These are phyloP conservation scores for Cuniculus paca DNA, from an alignment of 2,797 vertebrate species.

Conservation along the genomic window DNA sequence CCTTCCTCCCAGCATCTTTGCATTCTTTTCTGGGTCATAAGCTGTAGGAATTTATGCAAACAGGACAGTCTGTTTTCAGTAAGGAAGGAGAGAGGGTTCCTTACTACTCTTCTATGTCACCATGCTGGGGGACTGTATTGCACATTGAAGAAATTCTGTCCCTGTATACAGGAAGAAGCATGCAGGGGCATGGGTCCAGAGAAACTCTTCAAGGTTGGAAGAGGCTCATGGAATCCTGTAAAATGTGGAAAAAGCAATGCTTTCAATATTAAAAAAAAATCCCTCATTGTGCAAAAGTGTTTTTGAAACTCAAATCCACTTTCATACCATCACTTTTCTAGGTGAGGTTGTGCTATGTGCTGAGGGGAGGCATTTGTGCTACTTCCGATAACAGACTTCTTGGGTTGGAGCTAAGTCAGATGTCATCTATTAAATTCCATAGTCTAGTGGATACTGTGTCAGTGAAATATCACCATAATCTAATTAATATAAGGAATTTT, in stretches of 20 bases:
- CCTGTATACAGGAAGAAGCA: not conserved
- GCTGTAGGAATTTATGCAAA: conserved; percentile 2
- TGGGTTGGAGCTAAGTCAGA: conserved; percentile 52
- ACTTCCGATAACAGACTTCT: conserved; percentile 45
- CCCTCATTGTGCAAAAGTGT: not conserved
- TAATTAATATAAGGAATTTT: conserved; percentile 63
- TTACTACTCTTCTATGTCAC: not conserved
- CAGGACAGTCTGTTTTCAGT: not conserved
- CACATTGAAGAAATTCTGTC: not conserved
- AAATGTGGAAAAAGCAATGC: not conserved
- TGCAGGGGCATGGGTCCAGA: not conserved
- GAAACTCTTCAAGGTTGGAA: not conserved
- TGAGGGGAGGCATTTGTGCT: not conserved
- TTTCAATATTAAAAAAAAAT: not conserved
- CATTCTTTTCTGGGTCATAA: not conserved
- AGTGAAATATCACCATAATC: conserved; percentile 62
- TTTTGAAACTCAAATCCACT: not conserved
- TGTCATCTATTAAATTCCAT: conserved; percentile 57
- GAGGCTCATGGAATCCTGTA: not conserved
- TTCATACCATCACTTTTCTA: not conserved
- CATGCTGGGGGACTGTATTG: not conserved
- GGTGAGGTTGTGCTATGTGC: not conserved
- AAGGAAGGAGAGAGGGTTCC: not conserved
- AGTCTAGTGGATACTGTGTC: conserved; percentile 29
- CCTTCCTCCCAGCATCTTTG: not conserved